phyloP scores from a whole-genome alignment of 1,140 invertebrate genomes.

The Anadara kagoshimensis region DNA sequence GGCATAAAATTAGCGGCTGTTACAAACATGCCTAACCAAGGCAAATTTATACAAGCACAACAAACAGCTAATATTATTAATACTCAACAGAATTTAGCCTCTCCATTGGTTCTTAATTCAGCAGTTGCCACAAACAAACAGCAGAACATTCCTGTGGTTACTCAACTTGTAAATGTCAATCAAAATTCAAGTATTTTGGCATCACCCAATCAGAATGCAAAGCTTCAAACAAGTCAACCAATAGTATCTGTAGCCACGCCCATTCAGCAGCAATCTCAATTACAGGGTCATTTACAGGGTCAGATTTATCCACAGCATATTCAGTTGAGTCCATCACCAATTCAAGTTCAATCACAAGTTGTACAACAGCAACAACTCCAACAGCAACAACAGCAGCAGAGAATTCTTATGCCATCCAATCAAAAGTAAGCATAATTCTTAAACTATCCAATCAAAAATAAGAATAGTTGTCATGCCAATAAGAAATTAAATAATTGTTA shows the following conservation, averaged over 20 bases:
- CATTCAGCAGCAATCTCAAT: slow-evolving; percentile 1
- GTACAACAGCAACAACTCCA: slow-evolving; percentile 40
- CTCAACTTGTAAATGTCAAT: slow-evolving; percentile 55
- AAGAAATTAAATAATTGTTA: too few species aligned
- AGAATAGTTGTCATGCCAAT: background rate
- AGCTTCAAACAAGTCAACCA: slow-evolving; percentile 14
- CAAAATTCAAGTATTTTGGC: slow-evolving; percentile 31
- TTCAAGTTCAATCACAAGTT: too few species aligned
- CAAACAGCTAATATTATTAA: slow-evolving; percentile 13
- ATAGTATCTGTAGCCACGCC: slow-evolving; percentile 20
- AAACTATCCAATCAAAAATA: background rate
- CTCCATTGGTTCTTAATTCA: slow-evolving; percentile 42
- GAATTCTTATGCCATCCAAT: slow-evolving; percentile 57
- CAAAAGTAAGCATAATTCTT: slow-evolving; percentile 50
- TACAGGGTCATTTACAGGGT: too few species aligned
- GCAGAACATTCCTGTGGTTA: slow-evolving; percentile 41
- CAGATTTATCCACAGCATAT: background rate
- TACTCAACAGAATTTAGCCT: slow-evolving; percentile 17
- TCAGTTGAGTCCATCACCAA: too few species aligned
- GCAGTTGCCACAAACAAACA: slow-evolving; percentile 37
- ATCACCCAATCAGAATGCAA: too few species aligned
- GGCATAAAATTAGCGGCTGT: slow-evolving; percentile 39
- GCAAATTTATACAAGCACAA: slow-evolving; percentile 41
- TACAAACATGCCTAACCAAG: slow-evolving; percentile 30
- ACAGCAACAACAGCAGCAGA: slow-evolving; percentile 31